Percentiles rank a stretch among this genome's conserved stretches.
phyloP scores from a whole-genome alignment of 2,888 invertebrate species.

The Trichogramma dendrolimi region DNA sequence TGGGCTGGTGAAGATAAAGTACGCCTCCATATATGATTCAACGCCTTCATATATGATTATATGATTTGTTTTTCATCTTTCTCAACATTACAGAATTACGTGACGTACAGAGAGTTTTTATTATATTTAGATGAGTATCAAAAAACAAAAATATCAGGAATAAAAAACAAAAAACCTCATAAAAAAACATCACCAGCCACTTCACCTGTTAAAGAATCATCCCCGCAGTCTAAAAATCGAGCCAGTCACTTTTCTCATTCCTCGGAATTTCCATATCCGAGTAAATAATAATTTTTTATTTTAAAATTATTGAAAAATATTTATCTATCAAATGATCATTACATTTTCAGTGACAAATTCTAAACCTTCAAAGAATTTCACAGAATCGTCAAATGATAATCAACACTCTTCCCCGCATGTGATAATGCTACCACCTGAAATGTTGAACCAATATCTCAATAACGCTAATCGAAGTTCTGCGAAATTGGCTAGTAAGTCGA shows the following conservation, averaged over 20 bases:
- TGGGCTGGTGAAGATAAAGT: conserved; percentile 63
- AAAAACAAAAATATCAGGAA: conserved; percentile 52
- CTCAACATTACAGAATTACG: conserved; percentile 57
- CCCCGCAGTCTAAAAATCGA: conserved; percentile 21
- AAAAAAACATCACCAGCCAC: conserved; percentile 32
- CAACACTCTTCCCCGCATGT: conserved; percentile 28
- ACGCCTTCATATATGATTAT: background rate
- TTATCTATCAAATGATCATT: too few species aligned
- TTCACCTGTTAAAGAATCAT: conserved; percentile 35
- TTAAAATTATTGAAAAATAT: too few species aligned
- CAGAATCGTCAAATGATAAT: conserved; percentile 29
- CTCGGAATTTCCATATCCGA: too few species aligned
- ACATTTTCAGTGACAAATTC: conserved; percentile 26
- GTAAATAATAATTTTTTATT: too few species aligned
- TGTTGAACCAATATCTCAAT: conserved; percentile 41
- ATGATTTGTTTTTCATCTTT: background rate
- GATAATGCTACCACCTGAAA: conserved; percentile 42
- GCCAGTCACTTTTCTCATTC: conserved; percentile 1
- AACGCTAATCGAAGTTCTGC: conserved; percentile 37
- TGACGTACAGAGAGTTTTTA: conserved; percentile 67
- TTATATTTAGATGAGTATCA: conserved; percentile 64
- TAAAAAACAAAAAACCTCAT: conserved; percentile 41
- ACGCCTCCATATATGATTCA: conserved; percentile 3
- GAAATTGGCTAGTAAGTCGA: conserved; percentile 44
- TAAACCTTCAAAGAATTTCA: conserved; percentile 27